Percentiles rank a stretch among this genome's conserved stretches.
phyloP scores from a whole-genome alignment of 2,797 vertebrate species.

The Lagorchestes hirsutus region DNA sequence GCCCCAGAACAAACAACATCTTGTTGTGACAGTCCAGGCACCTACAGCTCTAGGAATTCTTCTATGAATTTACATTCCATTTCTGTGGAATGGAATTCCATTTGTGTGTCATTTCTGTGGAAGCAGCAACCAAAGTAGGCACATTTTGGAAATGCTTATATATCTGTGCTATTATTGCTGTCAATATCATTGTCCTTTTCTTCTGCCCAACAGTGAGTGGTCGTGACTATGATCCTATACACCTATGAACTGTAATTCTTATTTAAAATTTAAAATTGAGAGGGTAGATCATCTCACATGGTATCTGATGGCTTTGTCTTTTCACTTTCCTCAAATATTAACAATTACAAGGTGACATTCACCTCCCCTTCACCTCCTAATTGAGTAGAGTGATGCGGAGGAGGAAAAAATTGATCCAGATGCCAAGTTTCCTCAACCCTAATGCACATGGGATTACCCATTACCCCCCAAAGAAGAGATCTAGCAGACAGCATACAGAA shows the following conservation, averaged over 20 bases:
- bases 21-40: not conserved
- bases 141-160: not conserved
- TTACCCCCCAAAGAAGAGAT: conserved; percentile 14
- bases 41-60: not conserved
- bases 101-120: not conserved
- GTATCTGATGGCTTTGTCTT: not conserved
- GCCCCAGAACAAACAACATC: not conserved
- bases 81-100: not conserved
- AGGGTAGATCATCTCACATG: not conserved
- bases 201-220: not conserved
- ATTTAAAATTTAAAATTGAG: not conserved
- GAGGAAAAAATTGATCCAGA: not conserved
- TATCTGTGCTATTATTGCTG: not conserved
- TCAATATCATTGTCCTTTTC: not conserved
- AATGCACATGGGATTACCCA: not conserved
- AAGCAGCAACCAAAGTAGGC: not conserved
- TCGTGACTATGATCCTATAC: not conserved
- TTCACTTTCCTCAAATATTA: not conserved
- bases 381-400: not conserved
- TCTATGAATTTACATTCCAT: not conserved
- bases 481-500: not conserved
- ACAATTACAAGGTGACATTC: not conserved
- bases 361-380: not conserved
- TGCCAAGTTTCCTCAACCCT: not conserved
- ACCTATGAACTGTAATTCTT: not conserved